phyloP scores from a whole-genome alignment of 2,113 vertebrate species.

The Isichthys henryi region DNA sequence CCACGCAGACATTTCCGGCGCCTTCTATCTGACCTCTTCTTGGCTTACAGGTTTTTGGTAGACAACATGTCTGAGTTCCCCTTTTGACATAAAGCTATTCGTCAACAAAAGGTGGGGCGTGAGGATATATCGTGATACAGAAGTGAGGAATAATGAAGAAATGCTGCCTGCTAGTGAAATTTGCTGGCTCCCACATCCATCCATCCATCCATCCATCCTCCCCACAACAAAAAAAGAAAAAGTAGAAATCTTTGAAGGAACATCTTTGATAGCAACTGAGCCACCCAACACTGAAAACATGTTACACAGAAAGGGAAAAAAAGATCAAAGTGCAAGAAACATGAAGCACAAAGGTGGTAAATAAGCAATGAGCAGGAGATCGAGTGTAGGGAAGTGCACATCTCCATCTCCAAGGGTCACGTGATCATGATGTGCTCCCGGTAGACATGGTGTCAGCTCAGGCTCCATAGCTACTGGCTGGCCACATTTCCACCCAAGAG shows the following conservation, averaged over 20 bases:
- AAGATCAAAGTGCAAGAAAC: constrained; percentile 41
- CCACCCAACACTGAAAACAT: background rate
- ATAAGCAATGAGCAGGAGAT: constrained; percentile 54
- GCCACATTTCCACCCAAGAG: constrained; percentile 55
- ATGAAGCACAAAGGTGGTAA: constrained; percentile 40
- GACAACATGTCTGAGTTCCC: background rate
- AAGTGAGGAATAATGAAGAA: background rate
- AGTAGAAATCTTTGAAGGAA: background rate
- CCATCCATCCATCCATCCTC: too few relatives aligned
- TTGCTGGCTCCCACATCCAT: background rate
- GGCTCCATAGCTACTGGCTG: constrained; percentile 54
- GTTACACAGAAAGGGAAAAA: background rate
- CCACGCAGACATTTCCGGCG: background rate
- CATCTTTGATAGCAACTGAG: background rate
- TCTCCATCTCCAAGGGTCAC: background rate
- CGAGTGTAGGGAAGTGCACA: constrained; percentile 42
- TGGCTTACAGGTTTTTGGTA: background rate
- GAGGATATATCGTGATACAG: background rate
- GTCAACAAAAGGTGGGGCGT: background rate
- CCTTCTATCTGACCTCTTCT: background rate
- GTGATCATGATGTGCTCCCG: constrained; percentile 34
- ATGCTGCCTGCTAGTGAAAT: background rate
- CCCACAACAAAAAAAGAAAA: background rate
- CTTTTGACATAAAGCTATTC: background rate
- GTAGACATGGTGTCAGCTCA: constrained; percentile 64